Percentiles rank a stretch among this genome's conserved stretches.
phyloP scores from a whole-genome alignment of 2,797 vertebrate genomes.

The Potorous gilbertii region DNA sequence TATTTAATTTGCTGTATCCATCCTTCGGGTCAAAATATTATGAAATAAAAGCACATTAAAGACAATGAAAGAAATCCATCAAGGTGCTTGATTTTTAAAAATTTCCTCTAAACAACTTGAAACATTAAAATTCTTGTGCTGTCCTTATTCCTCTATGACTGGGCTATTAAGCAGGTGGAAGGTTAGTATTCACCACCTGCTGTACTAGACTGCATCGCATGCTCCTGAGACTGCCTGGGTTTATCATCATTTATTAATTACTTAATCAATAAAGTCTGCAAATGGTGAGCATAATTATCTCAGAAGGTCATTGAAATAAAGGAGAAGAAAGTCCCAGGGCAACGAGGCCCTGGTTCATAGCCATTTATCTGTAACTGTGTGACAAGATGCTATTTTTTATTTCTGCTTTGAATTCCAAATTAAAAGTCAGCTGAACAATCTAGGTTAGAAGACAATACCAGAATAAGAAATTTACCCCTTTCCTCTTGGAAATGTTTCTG shows the following conservation, averaged over 20 bases:
- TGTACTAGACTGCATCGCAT: slow-evolving; percentile 19
- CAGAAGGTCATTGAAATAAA: slow-evolving; percentile 62
- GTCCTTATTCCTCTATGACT: slow-evolving; percentile 21
- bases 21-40: background rate
- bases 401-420: slow-evolving; percentile 64
- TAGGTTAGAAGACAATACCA: slow-evolving; percentile 58
- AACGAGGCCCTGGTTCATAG: background rate
- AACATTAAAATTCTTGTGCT: background rate
- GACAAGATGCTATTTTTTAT: slow-evolving; percentile 65
- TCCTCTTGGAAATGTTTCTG: slow-evolving; percentile 41
- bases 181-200: slow-evolving; percentile 56
- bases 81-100: background rate
- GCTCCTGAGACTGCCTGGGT: slow-evolving; percentile 18
- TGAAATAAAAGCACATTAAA: slow-evolving; percentile 27
- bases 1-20: background rate
- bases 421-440: slow-evolving; percentile 51
- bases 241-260: slow-evolving; percentile 77
- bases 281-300: slow-evolving; percentile 70
- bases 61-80: background rate
- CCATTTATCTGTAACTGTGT: slow-evolving; percentile 61
- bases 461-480: slow-evolving; percentile 57
- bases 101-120: background rate
- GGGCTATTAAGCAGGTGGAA: slow-evolving; percentile 11
- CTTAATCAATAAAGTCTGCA: slow-evolving; percentile 77
- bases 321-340: slow-evolving; percentile 56